A percentile compares a stretch with the other conserved stretches of the same genome.
These are phyloP conservation scores for Leptopilina drosophilae DNA, from an alignment of 2,888 invertebrate genomes.

Conservation along the genomic window DNA sequence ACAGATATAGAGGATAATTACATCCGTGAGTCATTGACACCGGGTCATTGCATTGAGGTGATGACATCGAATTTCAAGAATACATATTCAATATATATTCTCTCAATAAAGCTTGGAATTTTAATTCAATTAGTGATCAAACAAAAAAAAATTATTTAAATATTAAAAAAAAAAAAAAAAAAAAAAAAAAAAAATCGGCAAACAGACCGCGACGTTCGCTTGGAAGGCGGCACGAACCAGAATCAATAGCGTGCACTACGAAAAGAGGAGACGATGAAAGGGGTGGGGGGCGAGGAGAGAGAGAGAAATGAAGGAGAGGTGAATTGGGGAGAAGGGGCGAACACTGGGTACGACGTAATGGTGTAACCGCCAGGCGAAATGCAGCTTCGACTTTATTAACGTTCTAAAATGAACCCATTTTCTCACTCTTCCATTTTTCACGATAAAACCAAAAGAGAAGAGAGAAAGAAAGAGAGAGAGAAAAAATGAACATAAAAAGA, in stretches of 20 bases:
- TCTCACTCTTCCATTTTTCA: background rate
- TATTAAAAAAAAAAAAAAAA: too few species aligned
- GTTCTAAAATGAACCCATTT: constrained; percentile 23
- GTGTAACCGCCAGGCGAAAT: constrained; percentile 45
- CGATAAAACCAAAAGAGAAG: background rate
- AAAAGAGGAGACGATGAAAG: constrained; percentile 47
- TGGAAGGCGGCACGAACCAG: constrained; percentile 68
- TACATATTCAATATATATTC: background rate
- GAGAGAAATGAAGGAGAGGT: constrained; percentile 45
- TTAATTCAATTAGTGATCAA: too few species aligned
- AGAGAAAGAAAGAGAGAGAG: background rate
- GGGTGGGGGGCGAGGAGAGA: constrained; percentile 46
- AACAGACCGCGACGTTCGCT: constrained; percentile 57
- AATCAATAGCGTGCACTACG: constrained; percentile 74
- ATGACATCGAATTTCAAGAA: background rate
- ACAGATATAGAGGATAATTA: constrained; percentile 43
- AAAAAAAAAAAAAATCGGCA: constrained; percentile 52
- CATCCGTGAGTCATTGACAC: constrained; percentile 51
- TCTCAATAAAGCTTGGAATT: background rate
- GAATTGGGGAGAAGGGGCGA: constrained; percentile 45
- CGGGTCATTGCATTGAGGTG: background rate
- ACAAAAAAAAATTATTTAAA: too few species aligned
- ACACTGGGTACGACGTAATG: constrained; percentile 53
- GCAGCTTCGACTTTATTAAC: constrained; percentile 42
- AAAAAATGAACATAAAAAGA: background rate